Conservation (phyloP, 1,140 invertebrate species). For the Zaprionus vittiger region DNA sequence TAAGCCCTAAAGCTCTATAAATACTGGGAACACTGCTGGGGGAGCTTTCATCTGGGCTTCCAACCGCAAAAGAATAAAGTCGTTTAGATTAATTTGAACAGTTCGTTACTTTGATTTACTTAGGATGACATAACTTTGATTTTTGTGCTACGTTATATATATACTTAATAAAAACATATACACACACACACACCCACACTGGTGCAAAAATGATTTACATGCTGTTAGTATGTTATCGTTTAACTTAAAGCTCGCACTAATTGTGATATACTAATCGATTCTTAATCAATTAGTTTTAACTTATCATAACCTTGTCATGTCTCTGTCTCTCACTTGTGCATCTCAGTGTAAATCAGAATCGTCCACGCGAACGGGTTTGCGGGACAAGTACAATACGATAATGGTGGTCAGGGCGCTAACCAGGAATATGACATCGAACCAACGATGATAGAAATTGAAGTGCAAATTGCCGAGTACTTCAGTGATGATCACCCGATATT, state of each 20-base stretch:
- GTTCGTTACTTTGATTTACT: conserved; percentile 46
- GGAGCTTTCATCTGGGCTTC: conserved; percentile 16
- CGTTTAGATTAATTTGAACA: conserved; percentile 40
- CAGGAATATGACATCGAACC: conserved; percentile 99
- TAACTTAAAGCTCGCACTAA: conserved; percentile 65
- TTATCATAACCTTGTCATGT: conserved; percentile 34
- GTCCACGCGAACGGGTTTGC: conserved; percentile 72
- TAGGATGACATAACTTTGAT: conserved; percentile 56
- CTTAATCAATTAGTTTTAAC: conserved; percentile 56
- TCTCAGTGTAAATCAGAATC: conserved; percentile 69
- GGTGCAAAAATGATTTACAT: conserved; percentile 44
- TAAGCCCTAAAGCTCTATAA: not conserved
- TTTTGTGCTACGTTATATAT: conserved; percentile 53
- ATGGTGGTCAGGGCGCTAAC: conserved; percentile 98
- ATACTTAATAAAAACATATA: conserved; percentile 28
- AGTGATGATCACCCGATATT: conserved; percentile 98
- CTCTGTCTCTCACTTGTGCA: conserved; percentile 16
- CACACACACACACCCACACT: conserved; percentile 45
- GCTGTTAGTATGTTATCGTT: conserved; percentile 27
- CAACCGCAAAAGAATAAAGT: conserved; percentile 14
- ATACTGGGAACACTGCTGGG: conserved; percentile 30
- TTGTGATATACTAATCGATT: conserved; percentile 52
- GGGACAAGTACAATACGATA: conserved; percentile 92
- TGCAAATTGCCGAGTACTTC: conserved; percentile 99
- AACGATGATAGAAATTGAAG: conserved; percentile 99